phyloP scores from a whole-genome alignment of 2,797 vertebrate species.

The Chiloscyllium punctatum region DNA sequence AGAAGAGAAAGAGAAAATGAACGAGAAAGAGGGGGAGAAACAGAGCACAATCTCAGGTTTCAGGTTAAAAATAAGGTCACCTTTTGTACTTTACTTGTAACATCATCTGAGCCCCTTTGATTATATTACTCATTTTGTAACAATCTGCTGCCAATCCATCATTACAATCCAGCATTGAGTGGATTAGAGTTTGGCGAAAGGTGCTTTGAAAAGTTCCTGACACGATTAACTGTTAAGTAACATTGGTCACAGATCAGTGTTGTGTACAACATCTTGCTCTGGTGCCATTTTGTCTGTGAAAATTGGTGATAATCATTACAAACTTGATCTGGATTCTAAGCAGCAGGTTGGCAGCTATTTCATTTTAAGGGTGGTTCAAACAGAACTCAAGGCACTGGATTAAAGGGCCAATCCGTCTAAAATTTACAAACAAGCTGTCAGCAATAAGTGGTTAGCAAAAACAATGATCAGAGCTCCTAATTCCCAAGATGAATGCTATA shows the following conservation, averaged over 20 bases:
- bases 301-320: background rate
- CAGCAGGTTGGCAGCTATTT: slow-evolving; percentile 1
- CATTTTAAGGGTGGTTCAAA: background rate
- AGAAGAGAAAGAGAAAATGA: background rate
- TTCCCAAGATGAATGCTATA: background rate
- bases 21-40: background rate
- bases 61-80: background rate
- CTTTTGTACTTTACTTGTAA: background rate
- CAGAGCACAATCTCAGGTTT: slow-evolving; percentile 3
- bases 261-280: background rate
- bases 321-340: background rate
- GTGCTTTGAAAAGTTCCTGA: background rate
- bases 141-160: background rate
- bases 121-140: background rate
- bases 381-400: background rate
- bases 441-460: background rate
- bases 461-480: background rate
- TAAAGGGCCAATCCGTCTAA: background rate
- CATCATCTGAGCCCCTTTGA: slow-evolving; percentile 28
- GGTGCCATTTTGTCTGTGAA: slow-evolving; percentile 23
- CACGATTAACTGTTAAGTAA: slow-evolving; percentile 20
- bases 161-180: background rate
- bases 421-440: background rate
- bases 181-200: slow-evolving; percentile 15
- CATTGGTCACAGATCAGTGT: background rate